phyloP scores from a whole-genome alignment of 2,797 vertebrate genomes.

The Ptychadena robeensis region DNA sequence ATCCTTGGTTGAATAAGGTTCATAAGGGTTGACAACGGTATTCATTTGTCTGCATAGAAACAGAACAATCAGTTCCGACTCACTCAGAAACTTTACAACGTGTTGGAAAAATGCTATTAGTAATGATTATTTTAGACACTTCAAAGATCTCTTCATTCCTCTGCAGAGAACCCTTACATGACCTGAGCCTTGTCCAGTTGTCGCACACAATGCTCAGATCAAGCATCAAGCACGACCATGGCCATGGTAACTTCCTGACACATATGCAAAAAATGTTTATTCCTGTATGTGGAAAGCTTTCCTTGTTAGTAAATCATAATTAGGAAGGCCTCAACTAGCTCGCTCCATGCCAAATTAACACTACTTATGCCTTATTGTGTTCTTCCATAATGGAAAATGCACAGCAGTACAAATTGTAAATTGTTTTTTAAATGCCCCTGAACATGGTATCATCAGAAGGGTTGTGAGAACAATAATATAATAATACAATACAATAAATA shows the following conservation, averaged over 20 bases:
- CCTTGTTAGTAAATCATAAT: neutral
- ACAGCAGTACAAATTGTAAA: too few species aligned
- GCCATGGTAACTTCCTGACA: neutral
- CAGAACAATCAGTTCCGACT: neutral
- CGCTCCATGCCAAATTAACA: neutral
- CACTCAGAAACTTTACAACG: neutral
- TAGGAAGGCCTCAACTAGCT: neutral
- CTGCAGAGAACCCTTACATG: neutral
- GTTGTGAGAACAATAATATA: too few species aligned
- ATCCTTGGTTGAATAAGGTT: neutral
- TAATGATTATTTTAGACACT: neutral
- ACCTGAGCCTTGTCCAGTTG: neutral
- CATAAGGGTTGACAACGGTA: neutral
- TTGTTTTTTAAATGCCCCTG: too few species aligned
- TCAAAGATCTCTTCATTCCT: neutral
- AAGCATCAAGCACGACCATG: neutral
- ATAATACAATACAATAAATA: too few species aligned
- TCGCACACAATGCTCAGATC: neutral
- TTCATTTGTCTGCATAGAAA: too few species aligned
- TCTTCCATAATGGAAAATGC: too few species aligned
- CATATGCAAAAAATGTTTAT: neutral
- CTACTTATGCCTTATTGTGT: too few species aligned
- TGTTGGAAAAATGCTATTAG: neutral
- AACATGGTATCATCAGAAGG: too few species aligned
- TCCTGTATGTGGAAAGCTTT: neutral